A percentile compares a stretch with the other conserved stretches of the same genome.
These are phyloP conservation scores for Nemurella pictetii DNA, from an alignment of 2,888 invertebrate species.

Conservation along the genomic window DNA sequence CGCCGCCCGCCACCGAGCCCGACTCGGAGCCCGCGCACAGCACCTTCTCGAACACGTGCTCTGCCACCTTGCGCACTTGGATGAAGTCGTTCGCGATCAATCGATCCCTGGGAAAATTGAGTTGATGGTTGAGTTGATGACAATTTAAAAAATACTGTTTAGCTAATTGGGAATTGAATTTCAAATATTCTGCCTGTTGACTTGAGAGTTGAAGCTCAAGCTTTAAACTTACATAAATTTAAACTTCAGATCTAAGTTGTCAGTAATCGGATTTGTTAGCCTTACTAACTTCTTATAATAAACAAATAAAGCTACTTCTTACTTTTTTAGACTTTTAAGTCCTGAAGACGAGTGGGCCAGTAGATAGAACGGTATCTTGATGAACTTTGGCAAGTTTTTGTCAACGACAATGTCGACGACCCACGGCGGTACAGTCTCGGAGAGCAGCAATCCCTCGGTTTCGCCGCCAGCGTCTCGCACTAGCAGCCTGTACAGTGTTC, in stretches of 20 bases:
- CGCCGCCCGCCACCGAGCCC: conserved; percentile 61
- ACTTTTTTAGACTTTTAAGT: conserved; percentile 77
- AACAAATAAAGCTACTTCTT: conserved; percentile 44
- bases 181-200: no score
- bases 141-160: no score
- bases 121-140: conserved; percentile 4
- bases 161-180: no score
- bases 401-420: conserved; percentile 93
- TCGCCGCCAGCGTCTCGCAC: conserved; percentile 94
- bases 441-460: conserved; percentile 86
- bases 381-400: conserved; percentile 91
- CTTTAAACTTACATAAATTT: no score
- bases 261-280: no score
- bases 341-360: conserved; percentile 82
- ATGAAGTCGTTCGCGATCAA: conserved; percentile 98
- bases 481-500: conserved; percentile 85
- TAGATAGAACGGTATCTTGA: conserved; percentile 95
- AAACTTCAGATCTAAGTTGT: no score
- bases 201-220: no score
- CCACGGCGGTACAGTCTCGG: conserved; percentile 95
- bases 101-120: conserved; percentile 71
- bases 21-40: conserved; percentile 70
- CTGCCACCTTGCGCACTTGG: conserved; percentile 97
- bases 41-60: conserved; percentile 97
- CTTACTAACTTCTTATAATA: neutral